phyloP scores from a whole-genome alignment of 92 coral and sea anemone genomes.

The Siderastrea siderea region DNA sequence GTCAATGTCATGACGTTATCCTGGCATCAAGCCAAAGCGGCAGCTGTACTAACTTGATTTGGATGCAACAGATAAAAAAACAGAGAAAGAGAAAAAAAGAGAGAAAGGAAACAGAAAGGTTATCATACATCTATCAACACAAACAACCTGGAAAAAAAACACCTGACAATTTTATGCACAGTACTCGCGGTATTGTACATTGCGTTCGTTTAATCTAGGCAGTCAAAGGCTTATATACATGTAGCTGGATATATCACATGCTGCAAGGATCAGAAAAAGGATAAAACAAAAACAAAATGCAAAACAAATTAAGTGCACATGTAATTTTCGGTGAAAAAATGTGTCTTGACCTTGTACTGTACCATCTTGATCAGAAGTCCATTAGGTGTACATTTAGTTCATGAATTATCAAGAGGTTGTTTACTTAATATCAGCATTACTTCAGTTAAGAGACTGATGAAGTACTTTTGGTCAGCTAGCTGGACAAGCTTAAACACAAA shows the following conservation, averaged over 20 bases:
- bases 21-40: constrained; percentile 73
- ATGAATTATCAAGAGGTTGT: too few species aligned
- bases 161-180: constrained; percentile 1
- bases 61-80: constrained; percentile 90
- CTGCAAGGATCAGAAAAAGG: too few species aligned
- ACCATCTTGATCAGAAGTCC: too few species aligned
- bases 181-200: neutral
- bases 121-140: constrained; percentile 61
- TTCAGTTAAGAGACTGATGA: too few species aligned
- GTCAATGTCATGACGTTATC: constrained; percentile 58
- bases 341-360: too few species aligned
- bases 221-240: neutral
- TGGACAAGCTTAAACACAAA: too few species aligned
- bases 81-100: constrained; percentile 82
- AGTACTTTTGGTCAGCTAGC: too few species aligned
- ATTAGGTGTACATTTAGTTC: too few species aligned
- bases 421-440: too few species aligned
- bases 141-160: constrained; percentile 22
- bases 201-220: neutral
- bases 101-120: constrained; percentile 82
- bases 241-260: neutral
- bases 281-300: neutral
- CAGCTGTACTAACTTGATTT: constrained; percentile 83
- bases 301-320: neutral
- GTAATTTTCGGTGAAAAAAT: too few species aligned